Evolutionary conservation across 2,113 vertebrate species (phyloP), one percentile per base, ranked within the genome.

Genomic region (Oncorhynchus nerka): DNA sequence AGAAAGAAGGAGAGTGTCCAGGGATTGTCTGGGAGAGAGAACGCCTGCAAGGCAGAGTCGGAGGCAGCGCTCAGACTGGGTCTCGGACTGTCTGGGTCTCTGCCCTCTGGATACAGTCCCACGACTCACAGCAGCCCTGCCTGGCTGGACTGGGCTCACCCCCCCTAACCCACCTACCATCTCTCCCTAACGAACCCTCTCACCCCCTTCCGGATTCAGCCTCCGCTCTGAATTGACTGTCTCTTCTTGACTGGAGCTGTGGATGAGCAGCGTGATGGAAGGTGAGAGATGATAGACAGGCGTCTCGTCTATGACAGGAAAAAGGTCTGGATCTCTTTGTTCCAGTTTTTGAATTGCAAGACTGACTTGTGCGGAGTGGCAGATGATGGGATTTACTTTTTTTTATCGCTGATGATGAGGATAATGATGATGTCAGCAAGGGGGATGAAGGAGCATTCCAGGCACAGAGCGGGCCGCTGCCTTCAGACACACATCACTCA

Each of bases 21-120:
- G 88, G 88, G 89, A 89, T 89, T 81, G 87, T 90, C 82, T 88
- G 51, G 15, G 15, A 64, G 78, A 73, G 77, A 82, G 84, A 45
- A 45, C 81, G 81, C 39, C 39, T 45, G 39, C 39, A 45, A 11
- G 39, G 39, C 39, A 34, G 79, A 73, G 75, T 80, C 51, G 19
- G 51, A 55, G 16, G 51, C 51, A 16, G 75, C 73, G 81, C 86
- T 81, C 57, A 79, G 77, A 80, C 84, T 59, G 70, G 82, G 89
- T 87, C 88, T 86, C 81, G 26, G 81, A 86, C 86, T 85, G 93
- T 94, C 92, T 93, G 88, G 84, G 86, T 90, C 87, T 92, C 79
- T 90, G 90, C 91, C 92, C 92, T 91, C 89, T 90, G 90, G 92
- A 94, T 86, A 88, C 81, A 83, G 80, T 91, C 88, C 87, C 91